Evolutionary conservation across 2,797 vertebrate species (phyloP), one percentile per base, ranked within the genome.

Genomic region (Lacerta viridis): DNA sequence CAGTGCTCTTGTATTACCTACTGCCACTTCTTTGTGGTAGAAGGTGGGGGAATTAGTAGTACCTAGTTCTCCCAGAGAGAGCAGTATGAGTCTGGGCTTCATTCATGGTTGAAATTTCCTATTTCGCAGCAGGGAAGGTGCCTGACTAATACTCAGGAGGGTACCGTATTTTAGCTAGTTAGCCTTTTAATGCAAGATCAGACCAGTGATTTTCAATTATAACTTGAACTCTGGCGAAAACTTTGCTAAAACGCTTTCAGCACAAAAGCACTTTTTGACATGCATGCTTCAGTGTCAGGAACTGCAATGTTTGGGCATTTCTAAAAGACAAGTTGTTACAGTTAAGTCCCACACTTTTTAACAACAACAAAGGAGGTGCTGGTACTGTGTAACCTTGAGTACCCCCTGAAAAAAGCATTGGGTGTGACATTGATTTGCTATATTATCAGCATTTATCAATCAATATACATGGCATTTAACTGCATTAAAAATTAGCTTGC

Each of bases 131-230:
- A 75, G 29, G 29, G 80, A 88, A 83, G 33, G 41, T 8, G 25
- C 61, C 46, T 71, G 82, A n/a, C 46, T 64, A 18, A 85, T 68
- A 41, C 39, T 75, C n/a, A 68, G n/a, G 84, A 79, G 77, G n/a
- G 10, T 64, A 46, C 39, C 10, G 2, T 41, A 71, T 72, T 59
- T 80, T 75, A 80, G 9, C 66, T 55, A 75, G 76, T 72, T 80
- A 80, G 29, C n/a, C 39, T 46, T 76, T 87, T 81, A 87, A 66
- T 87, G 43, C 43, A 75, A 64, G 50, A 72, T 41, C 78, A 81
- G 43, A 72, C 46, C 68, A 74, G 68, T 74, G 55, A n/a, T 81
- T 80, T 85, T 87, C 86, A 41, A 80, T 80, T 80, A 18, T 36
- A 80, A 80, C 11, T 69, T 80, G 68, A 74, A 59, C 76, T 80